Conservation (phyloP, 1,140 invertebrate species). For the Drosophila burlai region DNA sequence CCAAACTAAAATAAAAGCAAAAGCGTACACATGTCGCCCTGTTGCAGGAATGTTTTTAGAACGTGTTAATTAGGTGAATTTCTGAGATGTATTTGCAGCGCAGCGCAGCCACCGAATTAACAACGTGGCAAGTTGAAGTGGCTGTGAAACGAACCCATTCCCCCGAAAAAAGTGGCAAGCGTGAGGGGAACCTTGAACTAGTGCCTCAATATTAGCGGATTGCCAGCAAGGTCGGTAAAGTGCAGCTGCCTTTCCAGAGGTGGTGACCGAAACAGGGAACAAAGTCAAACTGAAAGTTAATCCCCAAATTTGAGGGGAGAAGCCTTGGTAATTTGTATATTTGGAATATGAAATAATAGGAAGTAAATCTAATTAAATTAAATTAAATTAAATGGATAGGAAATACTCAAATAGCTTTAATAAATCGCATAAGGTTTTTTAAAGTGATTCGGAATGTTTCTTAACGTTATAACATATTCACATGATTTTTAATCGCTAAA, state of each 20-base stretch:
- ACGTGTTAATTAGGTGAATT: conserved; percentile 53
- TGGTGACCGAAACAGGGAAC: neutral
- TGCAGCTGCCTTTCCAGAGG: conserved; percentile 5
- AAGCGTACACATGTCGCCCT: conserved; percentile 18
- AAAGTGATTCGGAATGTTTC: too few relatives aligned
- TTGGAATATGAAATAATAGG: neutral
- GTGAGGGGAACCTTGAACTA: conserved; percentile 34
- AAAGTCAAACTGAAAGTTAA: neutral
- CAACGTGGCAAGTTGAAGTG: conserved; percentile 18
- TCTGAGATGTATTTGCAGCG: conserved; percentile 43
- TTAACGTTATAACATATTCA: too few relatives aligned
- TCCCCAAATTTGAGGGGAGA: neutral
- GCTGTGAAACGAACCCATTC: neutral
- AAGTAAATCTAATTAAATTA: neutral
- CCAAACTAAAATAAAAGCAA: conserved; percentile 19
- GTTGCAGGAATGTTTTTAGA: conserved; percentile 39
- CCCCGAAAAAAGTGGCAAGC: neutral
- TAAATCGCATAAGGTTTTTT: neutral
- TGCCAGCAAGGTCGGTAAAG: conserved; percentile 23
- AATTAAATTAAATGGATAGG: neutral
- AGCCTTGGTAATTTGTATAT: neutral
- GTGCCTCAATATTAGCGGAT: conserved; percentile 10
- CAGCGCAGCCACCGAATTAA: conserved; percentile 32
- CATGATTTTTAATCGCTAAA: neutral
- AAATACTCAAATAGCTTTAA: too few relatives aligned